phyloP scores from a whole-genome alignment of 2,888 invertebrate genomes.

The Druceiella hillmani region DNA sequence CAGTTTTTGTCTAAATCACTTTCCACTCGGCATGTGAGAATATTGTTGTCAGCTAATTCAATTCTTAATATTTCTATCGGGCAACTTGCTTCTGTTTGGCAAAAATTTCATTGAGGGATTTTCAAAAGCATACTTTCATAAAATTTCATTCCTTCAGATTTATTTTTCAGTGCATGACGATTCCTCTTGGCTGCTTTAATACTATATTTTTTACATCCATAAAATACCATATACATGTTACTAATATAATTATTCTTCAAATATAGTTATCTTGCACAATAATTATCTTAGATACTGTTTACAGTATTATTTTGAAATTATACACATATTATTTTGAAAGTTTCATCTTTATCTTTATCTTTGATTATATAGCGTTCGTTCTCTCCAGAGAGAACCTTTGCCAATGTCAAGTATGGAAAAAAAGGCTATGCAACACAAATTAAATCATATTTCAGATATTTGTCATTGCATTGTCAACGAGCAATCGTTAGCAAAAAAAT shows the following conservation, averaged over 20 bases:
- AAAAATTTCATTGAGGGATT: conserved; percentile 18
- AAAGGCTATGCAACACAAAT: no score
- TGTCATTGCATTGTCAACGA: no score
- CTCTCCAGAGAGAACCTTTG: no score
- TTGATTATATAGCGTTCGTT: no score
- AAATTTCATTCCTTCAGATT: conserved; percentile 14
- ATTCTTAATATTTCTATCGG: conserved; percentile 16
- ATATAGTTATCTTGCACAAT: conserved; percentile 14
- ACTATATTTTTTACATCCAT: conserved; percentile 14
- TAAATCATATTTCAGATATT: no score
- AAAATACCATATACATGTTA: conserved; percentile 15
- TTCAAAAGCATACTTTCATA: conserved; percentile 15
- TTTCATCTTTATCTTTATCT: no score
- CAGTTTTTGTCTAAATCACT: conserved; percentile 8
- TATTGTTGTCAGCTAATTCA: conserved; percentile 13
- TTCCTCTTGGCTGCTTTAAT: conserved; percentile 11
- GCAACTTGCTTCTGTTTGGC: conserved; percentile 15
- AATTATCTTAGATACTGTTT: conserved; percentile 13
- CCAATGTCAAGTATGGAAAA: no score
- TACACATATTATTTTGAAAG: no score
- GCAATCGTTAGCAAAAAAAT: no score
- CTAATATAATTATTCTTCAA: conserved; percentile 12
- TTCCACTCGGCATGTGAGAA: conserved; percentile 17
- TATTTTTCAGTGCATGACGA: conserved; percentile 11
- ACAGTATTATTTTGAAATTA: conserved; percentile 14